phyloP scores from a whole-genome alignment of 2,888 invertebrate genomes.

The Andricus curvator region DNA sequence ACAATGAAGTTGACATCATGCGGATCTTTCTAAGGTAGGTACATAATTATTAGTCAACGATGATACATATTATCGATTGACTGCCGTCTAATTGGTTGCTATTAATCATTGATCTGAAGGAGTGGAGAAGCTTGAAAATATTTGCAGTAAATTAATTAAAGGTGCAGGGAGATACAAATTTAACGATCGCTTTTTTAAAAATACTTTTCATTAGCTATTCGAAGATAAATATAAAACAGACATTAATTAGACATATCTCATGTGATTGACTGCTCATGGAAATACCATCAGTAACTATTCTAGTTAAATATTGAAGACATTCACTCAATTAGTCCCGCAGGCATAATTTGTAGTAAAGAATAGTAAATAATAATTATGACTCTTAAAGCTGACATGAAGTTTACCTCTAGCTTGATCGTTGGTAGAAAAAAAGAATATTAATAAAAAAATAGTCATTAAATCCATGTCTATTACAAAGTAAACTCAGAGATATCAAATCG shows the following conservation, averaged over 20 bases:
- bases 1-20: neutral
- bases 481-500: too few relatives aligned
- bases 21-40: neutral
- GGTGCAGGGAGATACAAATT: neutral
- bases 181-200: neutral
- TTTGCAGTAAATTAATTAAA: neutral
- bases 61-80: neutral
- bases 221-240: neutral
- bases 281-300: conserved; percentile 1
- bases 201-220: neutral
- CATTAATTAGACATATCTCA: neutral
- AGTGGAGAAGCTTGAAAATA: neutral
- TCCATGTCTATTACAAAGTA: neutral
- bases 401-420: neutral
- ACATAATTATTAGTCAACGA: neutral
- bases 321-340: neutral
- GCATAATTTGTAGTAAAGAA: neutral
- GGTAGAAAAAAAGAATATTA: neutral
- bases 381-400: neutral
- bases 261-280: neutral
- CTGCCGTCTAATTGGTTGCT: neutral
- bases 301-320: neutral
- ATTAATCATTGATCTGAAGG: neutral
- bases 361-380: neutral
- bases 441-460: neutral